phyloP scores from a whole-genome alignment of 1,140 invertebrate genomes.

The Temnothorax curvispinosus region DNA sequence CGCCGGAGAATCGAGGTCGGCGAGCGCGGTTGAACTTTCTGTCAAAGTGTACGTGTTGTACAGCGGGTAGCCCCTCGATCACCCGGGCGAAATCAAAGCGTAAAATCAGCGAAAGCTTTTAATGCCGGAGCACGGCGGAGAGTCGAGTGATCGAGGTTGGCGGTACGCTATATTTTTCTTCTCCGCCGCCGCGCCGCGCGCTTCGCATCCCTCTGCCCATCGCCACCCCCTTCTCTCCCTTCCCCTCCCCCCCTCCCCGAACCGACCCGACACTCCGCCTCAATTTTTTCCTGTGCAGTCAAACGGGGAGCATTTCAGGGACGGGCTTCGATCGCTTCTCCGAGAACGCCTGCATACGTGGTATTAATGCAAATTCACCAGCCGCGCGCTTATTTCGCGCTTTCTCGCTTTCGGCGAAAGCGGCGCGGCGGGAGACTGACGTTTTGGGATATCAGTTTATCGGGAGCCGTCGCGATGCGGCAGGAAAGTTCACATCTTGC shows the following conservation, averaged over 20 bases:
- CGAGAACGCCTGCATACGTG: neutral
- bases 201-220: conserved; percentile 39
- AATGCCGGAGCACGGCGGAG: conserved; percentile 32
- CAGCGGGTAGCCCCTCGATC: conserved; percentile 59
- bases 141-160: conserved; percentile 59
- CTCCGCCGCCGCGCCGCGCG: conserved; percentile 36
- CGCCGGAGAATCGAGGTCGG: conserved; percentile 49
- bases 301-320: conserved; percentile 26
- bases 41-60: conserved; percentile 66
- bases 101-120: conserved; percentile 66
- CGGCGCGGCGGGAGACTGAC: neutral
- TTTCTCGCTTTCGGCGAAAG: conserved; percentile 15
- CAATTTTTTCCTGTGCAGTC: conserved; percentile 40
- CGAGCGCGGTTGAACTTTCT: conserved; percentile 67
- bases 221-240: conserved; percentile 11
- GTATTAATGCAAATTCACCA: conserved; percentile 49
- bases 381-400: conserved; percentile 29
- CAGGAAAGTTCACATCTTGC: conserved; percentile 47
- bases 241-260: neutral
- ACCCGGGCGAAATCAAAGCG: conserved; percentile 67
- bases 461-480: conserved; percentile 29
- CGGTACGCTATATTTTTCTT: conserved; percentile 58
- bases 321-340: conserved; percentile 20
- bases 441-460: conserved; percentile 50
- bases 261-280: neutral